phyloP scores from a whole-genome alignment of 23 tunicate species.

The Corella eumyota region DNA sequence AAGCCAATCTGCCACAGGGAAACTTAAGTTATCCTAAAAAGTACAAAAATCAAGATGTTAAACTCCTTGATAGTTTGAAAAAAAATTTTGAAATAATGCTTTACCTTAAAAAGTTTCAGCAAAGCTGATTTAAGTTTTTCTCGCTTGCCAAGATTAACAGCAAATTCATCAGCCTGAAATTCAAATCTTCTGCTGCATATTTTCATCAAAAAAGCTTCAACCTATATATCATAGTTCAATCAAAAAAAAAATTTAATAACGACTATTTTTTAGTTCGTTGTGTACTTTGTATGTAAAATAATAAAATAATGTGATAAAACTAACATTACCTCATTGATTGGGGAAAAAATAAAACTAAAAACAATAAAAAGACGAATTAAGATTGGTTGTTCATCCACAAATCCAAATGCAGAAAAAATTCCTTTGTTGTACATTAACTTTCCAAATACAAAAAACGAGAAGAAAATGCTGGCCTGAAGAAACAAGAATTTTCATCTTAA shows the following conservation, averaged over 20 bases:
- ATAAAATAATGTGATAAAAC: too few species aligned
- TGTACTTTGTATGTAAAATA: too few species aligned
- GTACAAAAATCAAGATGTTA: not conserved
- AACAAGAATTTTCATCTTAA: too few species aligned
- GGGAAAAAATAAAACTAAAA: constrained; percentile 77
- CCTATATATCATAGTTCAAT: constrained; percentile 5
- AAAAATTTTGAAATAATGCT: not conserved
- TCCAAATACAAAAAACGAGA: constrained; percentile 85
- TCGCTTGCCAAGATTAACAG: constrained; percentile 71
- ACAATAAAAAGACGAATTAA: constrained; percentile 73
- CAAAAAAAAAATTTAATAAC: not conserved
- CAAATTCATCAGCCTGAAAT: constrained; percentile 97
- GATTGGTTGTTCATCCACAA: constrained; percentile 46
- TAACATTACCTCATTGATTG: constrained; percentile 79
- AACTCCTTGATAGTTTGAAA: not conserved
- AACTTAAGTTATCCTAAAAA: constrained; percentile 64
- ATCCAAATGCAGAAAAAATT: constrained; percentile 85
- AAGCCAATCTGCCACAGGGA: constrained; percentile 95
- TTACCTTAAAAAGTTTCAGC: constrained; percentile 68
- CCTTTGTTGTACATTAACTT: constrained; percentile 45
- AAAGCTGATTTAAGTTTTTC: constrained; percentile 72
- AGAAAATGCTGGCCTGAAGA: constrained; percentile 42
- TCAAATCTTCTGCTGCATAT: constrained; percentile 69
- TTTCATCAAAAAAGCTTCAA: constrained; percentile 64
- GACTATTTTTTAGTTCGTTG: too few species aligned